Conservation (phyloP, 2,113 vertebrate genomes). For the Salvelinus alpinus region DNA sequence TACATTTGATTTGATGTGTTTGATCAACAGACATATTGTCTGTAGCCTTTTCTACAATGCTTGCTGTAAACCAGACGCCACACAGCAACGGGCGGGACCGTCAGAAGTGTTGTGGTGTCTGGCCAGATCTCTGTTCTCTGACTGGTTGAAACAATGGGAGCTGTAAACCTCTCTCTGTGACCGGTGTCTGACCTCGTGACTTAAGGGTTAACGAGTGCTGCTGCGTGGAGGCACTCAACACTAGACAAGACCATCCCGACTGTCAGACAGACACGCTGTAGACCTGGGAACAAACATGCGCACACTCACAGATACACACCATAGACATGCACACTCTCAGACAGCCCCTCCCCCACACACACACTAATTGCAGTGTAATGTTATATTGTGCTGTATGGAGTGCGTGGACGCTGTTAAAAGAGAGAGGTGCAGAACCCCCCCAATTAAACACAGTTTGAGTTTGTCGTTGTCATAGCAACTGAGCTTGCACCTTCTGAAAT, state of each 20-base stretch:
- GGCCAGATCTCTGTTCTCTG: no score
- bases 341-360: neutral
- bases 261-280: neutral
- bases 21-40: no score
- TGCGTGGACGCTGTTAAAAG: constrained; percentile 52
- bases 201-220: neutral
- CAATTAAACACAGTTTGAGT: constrained; percentile 72
- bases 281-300: neutral
- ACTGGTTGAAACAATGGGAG: no score
- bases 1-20: no score
- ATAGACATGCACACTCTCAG: neutral
- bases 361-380: constrained; percentile 25
- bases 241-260: neutral
- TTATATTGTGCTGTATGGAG: constrained; percentile 49
- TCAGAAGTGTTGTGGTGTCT: no score
- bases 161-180: no score
- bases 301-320: neutral
- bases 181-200: neutral
- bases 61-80: no score
- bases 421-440: constrained; percentile 59
- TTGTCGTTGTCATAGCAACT: constrained; percentile 74
- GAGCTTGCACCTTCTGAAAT: constrained; percentile 66
- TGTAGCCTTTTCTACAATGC: no score
- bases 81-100: no score
- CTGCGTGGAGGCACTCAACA: no score